phyloP scores from a whole-genome alignment of 1,140 invertebrate genomes.

The Proales similis region DNA sequence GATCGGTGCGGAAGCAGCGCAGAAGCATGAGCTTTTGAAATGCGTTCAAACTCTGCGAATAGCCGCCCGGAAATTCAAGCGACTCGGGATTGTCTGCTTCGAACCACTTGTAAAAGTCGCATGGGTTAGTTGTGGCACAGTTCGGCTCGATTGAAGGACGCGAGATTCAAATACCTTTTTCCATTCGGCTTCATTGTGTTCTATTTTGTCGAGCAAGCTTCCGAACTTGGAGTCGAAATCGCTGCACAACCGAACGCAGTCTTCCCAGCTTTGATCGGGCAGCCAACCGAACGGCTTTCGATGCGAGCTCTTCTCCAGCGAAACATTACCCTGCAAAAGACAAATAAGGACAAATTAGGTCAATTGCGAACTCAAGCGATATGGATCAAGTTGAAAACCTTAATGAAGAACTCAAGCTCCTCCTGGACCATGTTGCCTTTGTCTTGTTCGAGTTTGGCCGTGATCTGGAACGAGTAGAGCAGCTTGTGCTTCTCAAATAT shows the following conservation, averaged over 20 bases:
- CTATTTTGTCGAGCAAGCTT: constrained; percentile 62
- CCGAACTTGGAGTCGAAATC: constrained; percentile 65
- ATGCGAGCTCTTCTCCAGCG: constrained; percentile 64
- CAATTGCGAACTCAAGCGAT: too few species aligned
- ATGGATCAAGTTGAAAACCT: too few species aligned
- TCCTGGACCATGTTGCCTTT: constrained; percentile 59
- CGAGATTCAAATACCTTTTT: constrained; percentile 56
- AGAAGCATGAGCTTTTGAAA: constrained; percentile 73
- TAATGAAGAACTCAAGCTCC: constrained; percentile 82
- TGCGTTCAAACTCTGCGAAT: constrained; percentile 58
- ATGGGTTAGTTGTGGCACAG: constrained; percentile 19
- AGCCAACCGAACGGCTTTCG: constrained; percentile 67
- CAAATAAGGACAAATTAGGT: too few species aligned
- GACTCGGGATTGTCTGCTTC: constrained; percentile 70
- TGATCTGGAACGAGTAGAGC: constrained; percentile 80
- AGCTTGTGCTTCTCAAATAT: constrained; percentile 84
- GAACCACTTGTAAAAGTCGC: constrained; percentile 63
- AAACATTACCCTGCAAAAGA: constrained; percentile 63
- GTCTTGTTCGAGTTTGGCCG: constrained; percentile 68
- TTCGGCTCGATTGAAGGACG: too few species aligned
- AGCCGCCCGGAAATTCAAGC: constrained; percentile 60
- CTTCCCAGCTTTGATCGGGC: constrained; percentile 66
- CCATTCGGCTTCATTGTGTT: constrained; percentile 60
- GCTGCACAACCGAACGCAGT: constrained; percentile 63
- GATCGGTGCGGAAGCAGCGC: constrained; percentile 74